Percentiles rank a stretch among this genome's conserved stretches.
phyloP scores from a whole-genome alignment of 2,888 invertebrate species.

The Bombyx huttoni region DNA sequence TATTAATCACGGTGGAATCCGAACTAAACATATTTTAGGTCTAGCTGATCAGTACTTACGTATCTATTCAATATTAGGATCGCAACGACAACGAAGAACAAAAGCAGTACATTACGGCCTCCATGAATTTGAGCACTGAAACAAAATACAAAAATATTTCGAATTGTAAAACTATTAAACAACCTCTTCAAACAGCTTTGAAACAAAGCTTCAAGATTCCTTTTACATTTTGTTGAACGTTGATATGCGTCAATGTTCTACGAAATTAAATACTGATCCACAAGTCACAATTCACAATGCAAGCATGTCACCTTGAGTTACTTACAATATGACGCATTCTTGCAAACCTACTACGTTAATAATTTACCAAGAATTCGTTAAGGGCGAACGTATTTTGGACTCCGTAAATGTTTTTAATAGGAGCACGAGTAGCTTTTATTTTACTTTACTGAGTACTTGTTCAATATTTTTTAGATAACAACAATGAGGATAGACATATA shows the following conservation, averaged over 20 bases:
- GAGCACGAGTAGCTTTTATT: too few species aligned
- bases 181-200: too few species aligned
- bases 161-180: background rate
- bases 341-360: background rate
- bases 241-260: background rate
- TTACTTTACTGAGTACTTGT: too few species aligned
- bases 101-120: slow-evolving; percentile 53
- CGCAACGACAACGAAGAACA: slow-evolving; percentile 43
- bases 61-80: slow-evolving; percentile 60
- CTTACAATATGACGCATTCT: background rate
- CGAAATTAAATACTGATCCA: background rate
- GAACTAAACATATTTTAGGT: background rate
- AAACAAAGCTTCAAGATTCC: too few species aligned
- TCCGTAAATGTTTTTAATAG: background rate
- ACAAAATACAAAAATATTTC: slow-evolving; percentile 8
- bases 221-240: background rate
- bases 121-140: slow-evolving; percentile 43
- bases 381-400: background rate
- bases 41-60: slow-evolving; percentile 30
- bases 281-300: background rate
- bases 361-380: background rate
- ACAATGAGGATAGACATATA: too few species aligned
- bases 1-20: too few species aligned
- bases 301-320: background rate
- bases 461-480: too few species aligned